These are phyloP conservation scores for Notolabrus celidotus DNA, from an alignment of 2,797 vertebrate genomes.

Conservation along the genomic window DNA sequence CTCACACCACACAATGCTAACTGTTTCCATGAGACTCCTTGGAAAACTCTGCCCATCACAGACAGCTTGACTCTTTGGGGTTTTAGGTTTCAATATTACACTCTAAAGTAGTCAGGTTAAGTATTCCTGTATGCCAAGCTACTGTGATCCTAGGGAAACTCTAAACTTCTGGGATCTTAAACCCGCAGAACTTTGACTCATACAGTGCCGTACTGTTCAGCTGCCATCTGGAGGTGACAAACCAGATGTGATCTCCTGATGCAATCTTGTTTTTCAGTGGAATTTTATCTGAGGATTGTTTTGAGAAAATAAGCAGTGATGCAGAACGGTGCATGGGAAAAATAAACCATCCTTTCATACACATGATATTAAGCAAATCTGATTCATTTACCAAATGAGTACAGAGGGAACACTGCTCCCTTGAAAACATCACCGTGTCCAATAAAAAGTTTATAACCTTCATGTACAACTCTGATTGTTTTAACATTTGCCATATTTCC, in stretches of 20 bases:
- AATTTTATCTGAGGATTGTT: background rate
- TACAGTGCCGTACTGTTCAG: background rate
- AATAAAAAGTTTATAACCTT: background rate
- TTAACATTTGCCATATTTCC: slow-evolving; percentile 14
- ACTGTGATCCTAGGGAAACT: background rate
- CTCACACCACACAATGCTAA: background rate
- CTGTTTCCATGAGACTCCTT: background rate
- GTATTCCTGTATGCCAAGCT: background rate
- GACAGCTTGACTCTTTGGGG: background rate
- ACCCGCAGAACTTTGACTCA: background rate
- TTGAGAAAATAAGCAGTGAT: background rate
- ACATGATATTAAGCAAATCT: background rate
- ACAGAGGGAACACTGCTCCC: background rate
- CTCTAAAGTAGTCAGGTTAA: slow-evolving; percentile 6
- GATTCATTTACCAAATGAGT: background rate
- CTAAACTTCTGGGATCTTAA: background rate
- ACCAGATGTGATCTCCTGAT: background rate
- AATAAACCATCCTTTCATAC: background rate
- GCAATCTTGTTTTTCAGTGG: background rate
- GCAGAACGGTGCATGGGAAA: background rate
- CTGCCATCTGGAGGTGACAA: slow-evolving; percentile 5
- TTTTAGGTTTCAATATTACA: background rate
- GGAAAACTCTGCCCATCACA: background rate
- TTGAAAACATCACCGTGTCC: background rate
- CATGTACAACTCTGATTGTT: background rate